Evolutionary conservation across 2,888 invertebrate genomes (phyloP).

Genomic region (Pseudanteris insignis): DNA sequence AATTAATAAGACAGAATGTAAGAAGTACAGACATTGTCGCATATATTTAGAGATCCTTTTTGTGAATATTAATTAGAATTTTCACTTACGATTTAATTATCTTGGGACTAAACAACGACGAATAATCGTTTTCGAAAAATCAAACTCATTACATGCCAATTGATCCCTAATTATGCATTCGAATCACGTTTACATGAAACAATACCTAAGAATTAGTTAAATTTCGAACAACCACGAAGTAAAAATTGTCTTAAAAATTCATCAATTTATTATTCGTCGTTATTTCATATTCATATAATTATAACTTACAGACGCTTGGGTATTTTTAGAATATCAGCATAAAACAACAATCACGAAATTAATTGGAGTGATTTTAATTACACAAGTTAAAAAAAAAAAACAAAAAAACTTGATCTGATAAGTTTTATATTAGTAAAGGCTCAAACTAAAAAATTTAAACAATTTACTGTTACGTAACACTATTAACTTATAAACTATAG

Average conservation of each 20-base stretch:
- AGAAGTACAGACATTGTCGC: slow-evolving; percentile 40
- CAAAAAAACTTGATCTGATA: background rate
- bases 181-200: background rate
- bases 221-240: background rate
- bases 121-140: slow-evolving; percentile 5
- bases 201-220: background rate
- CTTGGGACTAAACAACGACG: slow-evolving; percentile 15
- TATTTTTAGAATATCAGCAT: slow-evolving; percentile 12
- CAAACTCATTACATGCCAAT: background rate
- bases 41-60: slow-evolving; percentile 38
- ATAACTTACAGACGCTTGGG: slow-evolving; percentile 13
- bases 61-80: slow-evolving; percentile 33
- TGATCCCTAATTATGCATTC: background rate
- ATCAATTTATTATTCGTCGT: slow-evolving; percentile 21
- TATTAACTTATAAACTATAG: no score
- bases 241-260: background rate
- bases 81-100: slow-evolving; percentile 2
- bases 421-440: no score
- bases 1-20: slow-evolving; percentile 39
- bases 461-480: no score
- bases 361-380: slow-evolving; percentile 15
- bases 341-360: slow-evolving; percentile 24
- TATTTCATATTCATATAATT: slow-evolving; percentile 16
- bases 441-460: no score
- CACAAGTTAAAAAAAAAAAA: background rate